Conservation (phyloP, 2,888 invertebrate species). For the Calliopum simillimum region DNA sequence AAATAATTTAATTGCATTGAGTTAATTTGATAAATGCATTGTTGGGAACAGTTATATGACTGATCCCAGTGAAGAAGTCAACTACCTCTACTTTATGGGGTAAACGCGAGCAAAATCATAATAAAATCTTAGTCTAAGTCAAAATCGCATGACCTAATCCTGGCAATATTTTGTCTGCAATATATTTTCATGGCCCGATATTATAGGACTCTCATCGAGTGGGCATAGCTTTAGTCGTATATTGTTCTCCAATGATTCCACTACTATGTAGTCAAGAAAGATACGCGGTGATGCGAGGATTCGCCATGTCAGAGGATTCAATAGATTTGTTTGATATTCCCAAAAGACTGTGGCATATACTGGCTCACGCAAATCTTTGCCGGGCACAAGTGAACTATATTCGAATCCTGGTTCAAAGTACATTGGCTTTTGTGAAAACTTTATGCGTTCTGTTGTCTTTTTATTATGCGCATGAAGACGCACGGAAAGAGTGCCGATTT, state of each 20-base stretch:
- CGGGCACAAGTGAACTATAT: conserved; percentile 77
- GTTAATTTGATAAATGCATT: background rate
- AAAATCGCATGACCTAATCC: conserved; percentile 8
- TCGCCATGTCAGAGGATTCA: conserved; percentile 88
- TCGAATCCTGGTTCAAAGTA: conserved; percentile 76
- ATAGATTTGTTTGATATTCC: conserved; percentile 81
- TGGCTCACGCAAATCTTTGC: conserved; percentile 75
- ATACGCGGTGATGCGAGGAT: conserved; percentile 79
- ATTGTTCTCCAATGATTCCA: conserved; percentile 79
- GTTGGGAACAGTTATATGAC: too few species aligned
- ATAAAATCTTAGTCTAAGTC: too few species aligned
- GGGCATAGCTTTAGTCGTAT: conserved; percentile 73
- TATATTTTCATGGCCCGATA: conserved; percentile 70
- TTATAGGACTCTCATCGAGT: conserved; percentile 72
- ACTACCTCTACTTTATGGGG: too few species aligned
- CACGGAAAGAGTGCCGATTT: conserved; percentile 79
- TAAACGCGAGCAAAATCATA: too few species aligned
- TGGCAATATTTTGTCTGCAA: conserved; percentile 59
- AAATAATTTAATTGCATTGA: conserved; percentile 23
- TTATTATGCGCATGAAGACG: conserved; percentile 75
- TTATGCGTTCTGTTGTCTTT: conserved; percentile 71
- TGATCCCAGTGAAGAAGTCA: too few species aligned
- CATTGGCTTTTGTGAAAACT: conserved; percentile 70
- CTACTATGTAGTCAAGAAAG: conserved; percentile 77
- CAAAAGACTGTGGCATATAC: conserved; percentile 77